Evolutionary conservation across 1,140 invertebrate species (phyloP).

Genomic region (Mycetomoellerius zeteki): DNA sequence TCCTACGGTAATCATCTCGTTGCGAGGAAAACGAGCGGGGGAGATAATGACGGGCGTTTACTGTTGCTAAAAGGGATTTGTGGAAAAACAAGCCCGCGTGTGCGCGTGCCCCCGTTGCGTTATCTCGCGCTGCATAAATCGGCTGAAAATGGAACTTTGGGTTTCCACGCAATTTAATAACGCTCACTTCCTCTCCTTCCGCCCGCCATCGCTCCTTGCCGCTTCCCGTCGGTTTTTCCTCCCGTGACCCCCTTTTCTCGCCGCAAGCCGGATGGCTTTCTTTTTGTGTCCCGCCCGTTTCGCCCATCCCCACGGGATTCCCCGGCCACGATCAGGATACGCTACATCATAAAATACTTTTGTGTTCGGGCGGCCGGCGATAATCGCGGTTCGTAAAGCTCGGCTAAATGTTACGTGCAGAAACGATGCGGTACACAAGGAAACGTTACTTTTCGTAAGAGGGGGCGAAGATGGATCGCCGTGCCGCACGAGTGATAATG

Average conservation of each 20-base stretch:
- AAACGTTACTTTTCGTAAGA: conserved; percentile 53
- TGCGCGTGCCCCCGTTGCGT: conserved; percentile 47
- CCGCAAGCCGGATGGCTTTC: conserved; percentile 38
- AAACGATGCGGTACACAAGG: conserved; percentile 53
- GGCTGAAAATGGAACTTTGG: conserved; percentile 65
- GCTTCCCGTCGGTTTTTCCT: conserved; percentile 41
- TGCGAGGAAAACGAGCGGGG: conserved; percentile 19
- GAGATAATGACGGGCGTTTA: conserved; percentile 48
- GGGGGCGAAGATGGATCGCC: conserved; percentile 52
- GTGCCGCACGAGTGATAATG: conserved; percentile 43
- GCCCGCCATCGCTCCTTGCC: conserved; percentile 3
- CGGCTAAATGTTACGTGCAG: conserved; percentile 67
- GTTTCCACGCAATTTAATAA: conserved; percentile 72
- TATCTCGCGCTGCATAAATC: conserved; percentile 69
- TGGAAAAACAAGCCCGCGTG: conserved; percentile 49
- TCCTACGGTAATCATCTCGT: conserved; percentile 18
- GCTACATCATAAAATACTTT: conserved; percentile 75
- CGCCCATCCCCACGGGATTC: not conserved
- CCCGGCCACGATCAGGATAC: conserved; percentile 59
- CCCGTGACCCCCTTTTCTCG: conserved; percentile 51
- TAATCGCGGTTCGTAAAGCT: conserved; percentile 73
- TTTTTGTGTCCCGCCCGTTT: conserved; percentile 38
- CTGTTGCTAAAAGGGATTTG: conserved; percentile 20
- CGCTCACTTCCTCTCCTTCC: conserved; percentile 64
- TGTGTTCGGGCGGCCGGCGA: conserved; percentile 70